Base-by-base conservation (phyloP, 2,797 vertebrate species). In the Tamandua tetradactyla region DNA sequence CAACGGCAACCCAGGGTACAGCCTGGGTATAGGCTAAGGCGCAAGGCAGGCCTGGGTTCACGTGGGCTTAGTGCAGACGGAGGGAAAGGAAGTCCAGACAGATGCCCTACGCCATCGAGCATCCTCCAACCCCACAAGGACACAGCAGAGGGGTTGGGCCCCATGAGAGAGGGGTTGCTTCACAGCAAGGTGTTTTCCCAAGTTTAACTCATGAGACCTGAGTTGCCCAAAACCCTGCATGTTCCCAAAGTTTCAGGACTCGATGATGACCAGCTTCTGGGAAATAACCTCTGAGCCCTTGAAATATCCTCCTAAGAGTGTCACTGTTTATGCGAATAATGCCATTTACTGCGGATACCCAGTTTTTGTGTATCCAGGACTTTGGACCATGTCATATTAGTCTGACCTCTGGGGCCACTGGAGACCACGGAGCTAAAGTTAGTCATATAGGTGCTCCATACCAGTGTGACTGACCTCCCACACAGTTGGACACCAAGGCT, bases 371-470 rank as follows among this genome's bases (percentile, higher is more conserved):
- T 11, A 0, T 23, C 35, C 14, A 35, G 81, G 59, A 40, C 32
- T 80, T 55, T 59, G 64, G 71, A 44, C 64, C 42, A 4, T 3
- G 12, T n/a, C n/a, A 0, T 11, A 6, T 44, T n/a, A 6, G 9
- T 30, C 3, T 61, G 52, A 64, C 23, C 15, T 47, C 52, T 8
- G 57, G 9, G 32, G 20, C 18, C 47, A 20, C 22, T 49, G 13
- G 37, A 55, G 35, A 81, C 17, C 7, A 14, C 40, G n/a, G 3
- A 71, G 20, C n/a, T 0, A 35, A 35, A 49, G 47, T 57, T 59
- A 76, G 17, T 42, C 32, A 44, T 0, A 1, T 0, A 0, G 7
- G 22, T 0, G 0, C 23, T 55, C 35, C 35, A 3, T 2, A 25
- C 11, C 64, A 44, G 40, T 0, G 2, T 27, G 49, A 32, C 86